These are phyloP conservation scores for Philypnodon macrostomus DNA, from an alignment of 2,797 vertebrate genomes.

Conservation along the genomic window DNA sequence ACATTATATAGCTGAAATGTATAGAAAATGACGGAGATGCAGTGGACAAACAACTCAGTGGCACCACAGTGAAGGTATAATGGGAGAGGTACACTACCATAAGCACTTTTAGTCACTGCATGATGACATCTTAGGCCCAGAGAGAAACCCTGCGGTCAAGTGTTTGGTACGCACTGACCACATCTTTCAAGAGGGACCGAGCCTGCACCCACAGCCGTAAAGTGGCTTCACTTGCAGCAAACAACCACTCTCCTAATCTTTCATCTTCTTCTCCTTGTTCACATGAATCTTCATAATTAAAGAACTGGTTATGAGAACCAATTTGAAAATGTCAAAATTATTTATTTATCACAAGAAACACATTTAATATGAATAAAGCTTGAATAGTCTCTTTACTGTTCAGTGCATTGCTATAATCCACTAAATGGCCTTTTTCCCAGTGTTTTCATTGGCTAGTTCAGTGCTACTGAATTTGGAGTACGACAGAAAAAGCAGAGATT, in stretches of 20 bases:
- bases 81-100: conserved; percentile 76
- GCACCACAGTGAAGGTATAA: conserved; percentile 68
- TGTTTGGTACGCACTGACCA: conserved; percentile 74
- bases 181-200: conserved; percentile 74
- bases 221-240: conserved; percentile 71
- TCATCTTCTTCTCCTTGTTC: conserved; percentile 68
- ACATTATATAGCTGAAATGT: conserved; percentile 54
- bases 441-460: conserved; percentile 37
- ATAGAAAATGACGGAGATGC: conserved; percentile 66
- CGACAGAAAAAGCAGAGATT: conserved; percentile 45
- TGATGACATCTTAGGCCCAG: conserved; percentile 76
- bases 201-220: conserved; percentile 68
- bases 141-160: conserved; percentile 74
- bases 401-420: conserved; percentile 14
- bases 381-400: conserved; percentile 19
- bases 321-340: conserved; percentile 62
- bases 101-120: conserved; percentile 72
- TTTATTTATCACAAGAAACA: conserved; percentile 59
- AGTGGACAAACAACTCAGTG: conserved; percentile 61
- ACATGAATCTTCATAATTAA: conserved; percentile 75
- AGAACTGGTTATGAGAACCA: conserved; percentile 47
- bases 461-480: conserved; percentile 27
- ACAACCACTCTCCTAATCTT: conserved; percentile 68
- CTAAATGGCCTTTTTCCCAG: conserved; percentile 27
- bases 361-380: conserved; percentile 67